Evolutionary conservation across 2,888 invertebrate genomes (phyloP), one percentile per base, ranked within the genome.

Genomic region (Yponomeuta malinellus): DNA sequence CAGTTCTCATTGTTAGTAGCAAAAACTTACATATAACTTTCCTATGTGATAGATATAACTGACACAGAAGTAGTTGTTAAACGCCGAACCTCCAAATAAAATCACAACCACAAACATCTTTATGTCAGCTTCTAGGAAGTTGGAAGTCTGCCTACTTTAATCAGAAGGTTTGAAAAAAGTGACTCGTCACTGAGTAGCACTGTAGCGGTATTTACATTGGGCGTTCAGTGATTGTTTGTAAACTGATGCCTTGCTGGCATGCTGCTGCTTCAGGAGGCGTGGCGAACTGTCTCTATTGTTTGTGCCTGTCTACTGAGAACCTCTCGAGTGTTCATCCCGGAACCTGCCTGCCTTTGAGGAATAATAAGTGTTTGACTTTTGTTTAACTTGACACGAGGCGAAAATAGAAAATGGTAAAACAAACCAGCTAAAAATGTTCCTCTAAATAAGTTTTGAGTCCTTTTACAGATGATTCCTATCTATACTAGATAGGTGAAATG

Each of bases 141-240:
- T 65, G 4, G 9, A 29, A 65, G 10, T 31, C 33, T 31, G 31
- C 29, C 33, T 10, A 29, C 65, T 65, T 31, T 31, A 10, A 4
- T 29, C 33, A 31, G 29, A 65, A 65, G 33, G 33, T 10, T 65
- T 12, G 4, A 10, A 23, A 63, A n/a, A 68, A 68, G 48, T 68
- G 68, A n/a, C 29, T 52, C 68, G 68, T 68, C 52, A 68, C 48
- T 68, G 52, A 68, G 68, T 68, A 59, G 52, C 68, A 43, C 43
- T 43, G 43, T 43, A 68, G 29, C 48, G 10, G 10, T 48, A 52
- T 48, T 68, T 52, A 29, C 52, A 68, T 68, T 68, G 10, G 68
- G 67, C 65, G 65, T 65, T 33, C 10, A 31, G 65, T 10, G 65
- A 33, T 65, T 65, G 65, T 65, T 31, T 65, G 65, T 31, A 33